Conservation (phyloP, 1,140 invertebrate genomes). For the Zaprionus kolodkinae region DNA sequence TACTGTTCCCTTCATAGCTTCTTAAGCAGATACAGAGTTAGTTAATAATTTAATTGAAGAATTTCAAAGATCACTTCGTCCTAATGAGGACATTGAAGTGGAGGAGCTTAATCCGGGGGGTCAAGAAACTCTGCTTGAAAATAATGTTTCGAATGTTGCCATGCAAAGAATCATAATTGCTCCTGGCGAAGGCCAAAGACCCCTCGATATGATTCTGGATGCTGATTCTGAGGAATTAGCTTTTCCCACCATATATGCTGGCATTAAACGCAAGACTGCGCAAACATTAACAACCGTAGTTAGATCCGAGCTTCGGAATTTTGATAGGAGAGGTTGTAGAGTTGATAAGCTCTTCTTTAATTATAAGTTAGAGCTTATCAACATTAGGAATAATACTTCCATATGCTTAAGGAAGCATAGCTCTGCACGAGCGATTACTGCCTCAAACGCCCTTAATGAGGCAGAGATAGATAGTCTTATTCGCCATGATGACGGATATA, state of each 20-base stretch:
- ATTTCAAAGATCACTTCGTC: too few relatives aligned
- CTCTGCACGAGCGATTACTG: constrained; percentile 4
- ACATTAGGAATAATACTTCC: not conserved
- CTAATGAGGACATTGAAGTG: too few relatives aligned
- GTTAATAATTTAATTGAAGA: too few relatives aligned
- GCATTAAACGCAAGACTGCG: too few relatives aligned
- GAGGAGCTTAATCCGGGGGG: too few relatives aligned
- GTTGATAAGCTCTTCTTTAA: constrained; percentile 5
- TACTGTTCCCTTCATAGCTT: too few relatives aligned
- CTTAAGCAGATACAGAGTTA: too few relatives aligned
- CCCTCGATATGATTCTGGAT: constrained; percentile 10
- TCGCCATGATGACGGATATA: too few relatives aligned
- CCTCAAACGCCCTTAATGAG: constrained; percentile 3
- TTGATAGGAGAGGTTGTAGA: constrained; percentile 26
- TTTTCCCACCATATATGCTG: too few relatives aligned
- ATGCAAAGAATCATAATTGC: not conserved
- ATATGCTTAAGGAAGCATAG: constrained; percentile 15
- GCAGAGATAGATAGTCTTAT: not conserved
- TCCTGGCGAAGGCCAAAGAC: constrained; percentile 7
- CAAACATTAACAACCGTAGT: constrained; percentile 9
- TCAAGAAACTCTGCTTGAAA: too few relatives aligned
- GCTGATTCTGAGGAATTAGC: not conserved
- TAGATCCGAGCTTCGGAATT: constrained; percentile 24
- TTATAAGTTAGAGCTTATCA: not conserved
- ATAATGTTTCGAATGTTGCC: too few relatives aligned